Evolutionary conservation across 2,797 vertebrate species (phyloP).

Genomic region (Ctenopoma kingsleyae): DNA sequence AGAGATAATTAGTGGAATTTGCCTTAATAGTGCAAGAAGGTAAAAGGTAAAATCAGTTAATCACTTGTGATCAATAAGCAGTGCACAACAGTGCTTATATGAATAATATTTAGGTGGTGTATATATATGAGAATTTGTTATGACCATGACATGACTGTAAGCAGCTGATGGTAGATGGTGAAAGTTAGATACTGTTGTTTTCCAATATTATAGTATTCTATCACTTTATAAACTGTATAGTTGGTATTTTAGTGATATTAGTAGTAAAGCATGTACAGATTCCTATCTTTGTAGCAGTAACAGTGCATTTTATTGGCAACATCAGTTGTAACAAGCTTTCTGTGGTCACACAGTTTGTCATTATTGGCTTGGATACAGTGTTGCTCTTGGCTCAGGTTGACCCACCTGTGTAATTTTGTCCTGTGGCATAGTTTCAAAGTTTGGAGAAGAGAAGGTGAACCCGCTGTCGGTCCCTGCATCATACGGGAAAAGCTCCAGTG

Average conservation of each 20-base stretch:
- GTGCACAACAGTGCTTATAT: neutral
- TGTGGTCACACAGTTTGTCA: neutral
- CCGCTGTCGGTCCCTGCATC: constrained; percentile 98
- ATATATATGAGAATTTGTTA: neutral
- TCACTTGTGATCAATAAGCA: neutral
- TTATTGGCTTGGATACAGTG: constrained; percentile 8
- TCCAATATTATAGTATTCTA: neutral
- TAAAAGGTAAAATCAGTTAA: neutral
- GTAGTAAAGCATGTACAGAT: neutral
- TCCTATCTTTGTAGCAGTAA: neutral
- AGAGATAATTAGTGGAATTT: neutral
- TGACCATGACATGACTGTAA: neutral
- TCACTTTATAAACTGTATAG: neutral
- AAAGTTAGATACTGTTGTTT: neutral
- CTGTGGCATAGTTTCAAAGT: constrained; percentile 96
- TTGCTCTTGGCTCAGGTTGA: constrained; percentile 3
- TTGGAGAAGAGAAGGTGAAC: constrained; percentile 98
- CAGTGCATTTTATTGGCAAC: neutral
- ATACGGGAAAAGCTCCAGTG: constrained; percentile 90
- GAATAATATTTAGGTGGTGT: neutral
- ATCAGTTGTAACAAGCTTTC: neutral
- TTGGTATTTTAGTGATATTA: neutral
- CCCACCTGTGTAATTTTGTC: constrained; percentile 92
- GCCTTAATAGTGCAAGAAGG: too few species aligned
- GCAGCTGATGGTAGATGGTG: neutral